Evolutionary conservation across 1,140 invertebrate genomes (phyloP), one percentile per base, ranked within the genome.

Genomic region (Proales similis): DNA sequence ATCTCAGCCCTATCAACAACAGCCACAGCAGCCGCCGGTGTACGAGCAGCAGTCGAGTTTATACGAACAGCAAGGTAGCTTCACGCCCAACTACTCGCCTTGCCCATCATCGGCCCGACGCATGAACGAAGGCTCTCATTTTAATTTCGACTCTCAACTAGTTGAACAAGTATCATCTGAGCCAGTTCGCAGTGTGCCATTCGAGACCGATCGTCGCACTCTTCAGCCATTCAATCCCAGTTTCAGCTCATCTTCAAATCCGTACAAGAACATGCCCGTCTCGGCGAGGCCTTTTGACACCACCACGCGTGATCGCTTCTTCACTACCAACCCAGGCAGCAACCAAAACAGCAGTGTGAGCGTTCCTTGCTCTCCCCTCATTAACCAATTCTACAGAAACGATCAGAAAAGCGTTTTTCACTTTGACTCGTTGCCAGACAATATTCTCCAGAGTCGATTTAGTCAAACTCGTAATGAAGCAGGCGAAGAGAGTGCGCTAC

Each of bases 81-180:
- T 42, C 26, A 57, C 51, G 36, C 51, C 51, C 6, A 57, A 57
- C 17, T 57, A 57, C 17, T 57, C 51, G 24, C 51, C 51, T 29
- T 26, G 51, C 17, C 51, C 51, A 7, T 57, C 51, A 11, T 57
- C 51, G 29, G 51, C 51, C 0, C 51, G 45, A 24, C 39, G 39
- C 17, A 1, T 42, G 6, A 57, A 39, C 36, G 45, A 57, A 42
- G 36, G 45, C 29, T 42, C 29, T 26, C 45, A 42, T 57, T 57
- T 57, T 9, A 57, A 57, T 26, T 57, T 57, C 29, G 51, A 57
- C 22, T n/a, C n/a, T n/a, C n/a, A n/a, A n/a, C n/a, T n/a, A n/a
- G n/a, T n/a, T n/a, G n/a, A n/a, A n/a, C n/a, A n/a, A n/a, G 51
- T 57, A 42, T 27, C 51, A 0, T 7, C 19, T 12, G 45, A 42